Base-by-base conservation (phyloP, 2,888 invertebrate genomes). In the Drosophila incognita region DNA sequence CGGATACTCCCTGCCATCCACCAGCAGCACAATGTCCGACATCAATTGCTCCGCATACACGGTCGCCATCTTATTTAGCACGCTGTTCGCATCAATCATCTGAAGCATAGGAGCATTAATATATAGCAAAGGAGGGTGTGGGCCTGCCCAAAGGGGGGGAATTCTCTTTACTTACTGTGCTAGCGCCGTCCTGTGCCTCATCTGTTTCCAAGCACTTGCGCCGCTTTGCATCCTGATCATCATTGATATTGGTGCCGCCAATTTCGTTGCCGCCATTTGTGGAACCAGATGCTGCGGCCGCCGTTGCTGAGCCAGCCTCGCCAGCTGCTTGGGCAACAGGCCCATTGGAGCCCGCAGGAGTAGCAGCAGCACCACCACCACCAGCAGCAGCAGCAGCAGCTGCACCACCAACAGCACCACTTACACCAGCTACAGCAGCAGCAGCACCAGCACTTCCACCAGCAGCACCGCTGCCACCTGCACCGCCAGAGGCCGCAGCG, bases 1-100 rank as follows among this genome's bases (percentile, higher is more conserved):
- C 0, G 97, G 96, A 93, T 97, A 98, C 69, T 96, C 95, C 53
- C 95, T 95, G 4, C 96, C 96, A 5, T 96, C 97, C 33, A 99
- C 98, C 73, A 97, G 95, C 51, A 99, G 93, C 46, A 95, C 95
- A 63, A 99, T 95, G 93, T 99, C 99, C 86, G 97, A 97, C 96
- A 99, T 97, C 86, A 97, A 94, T 87, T 96, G 96, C 79, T 97
- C 97, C 0, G 96, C 96, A 93, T 97, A 98, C 2, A 98, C 93
- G 24, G 95, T 96, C 7, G 97, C 97, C 87, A 98, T 96, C 92
- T 97, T 97, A 72, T 96, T 94, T 57, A 98, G 93, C 18, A 98
- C 96, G 90, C 96, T 96, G 73, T 95, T 95, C 0, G 97, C 97
- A 92, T 98, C 98, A 85, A 98, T 97, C 91, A 98, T 96, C 97